Percentiles rank a stretch among this genome's conserved stretches.
These are phyloP conservation scores for Morpho helenor DNA, from an alignment of 2,888 invertebrate genomes.

Conservation along the genomic window DNA sequence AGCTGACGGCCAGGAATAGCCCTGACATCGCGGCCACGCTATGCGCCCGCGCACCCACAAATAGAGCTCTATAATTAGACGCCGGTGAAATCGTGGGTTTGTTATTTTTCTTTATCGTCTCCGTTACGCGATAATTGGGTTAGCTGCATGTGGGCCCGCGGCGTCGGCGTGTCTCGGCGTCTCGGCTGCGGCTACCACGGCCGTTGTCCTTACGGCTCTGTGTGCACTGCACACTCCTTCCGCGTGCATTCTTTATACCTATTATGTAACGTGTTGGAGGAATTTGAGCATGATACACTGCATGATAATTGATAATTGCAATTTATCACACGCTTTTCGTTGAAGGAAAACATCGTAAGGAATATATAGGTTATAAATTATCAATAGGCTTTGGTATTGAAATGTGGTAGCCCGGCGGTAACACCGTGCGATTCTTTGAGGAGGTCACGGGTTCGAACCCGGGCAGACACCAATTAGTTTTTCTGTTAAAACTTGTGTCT, in stretches of 20 bases:
- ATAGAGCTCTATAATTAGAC: constrained; percentile 77
- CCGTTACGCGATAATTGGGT: constrained; percentile 79
- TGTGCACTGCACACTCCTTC: constrained; percentile 5
- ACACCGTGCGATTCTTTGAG: no score
- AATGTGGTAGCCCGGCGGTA: no score
- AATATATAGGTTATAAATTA: no score
- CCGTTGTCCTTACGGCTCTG: constrained; percentile 49
- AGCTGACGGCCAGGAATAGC: constrained; percentile 78
- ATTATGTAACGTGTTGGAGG: no score
- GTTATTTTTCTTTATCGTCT: constrained; percentile 79
- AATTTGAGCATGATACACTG: no score
- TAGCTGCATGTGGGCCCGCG: constrained; percentile 75
- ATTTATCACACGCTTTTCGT: no score
- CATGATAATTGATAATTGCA: no score
- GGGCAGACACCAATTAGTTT: no score
- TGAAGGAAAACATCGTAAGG: no score
- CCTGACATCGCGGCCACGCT: constrained; percentile 77
- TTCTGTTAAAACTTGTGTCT: no score
- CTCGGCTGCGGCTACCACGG: constrained; percentile 45
- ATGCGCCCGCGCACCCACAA: constrained; percentile 77
- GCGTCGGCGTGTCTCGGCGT: constrained; percentile 77
- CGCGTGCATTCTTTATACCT: not conserved
- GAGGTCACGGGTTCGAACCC: no score
- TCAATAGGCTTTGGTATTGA: no score
- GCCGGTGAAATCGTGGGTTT: constrained; percentile 78